phyloP scores from a whole-genome alignment of 2,888 invertebrate genomes.

The Rotaria socialis region DNA sequence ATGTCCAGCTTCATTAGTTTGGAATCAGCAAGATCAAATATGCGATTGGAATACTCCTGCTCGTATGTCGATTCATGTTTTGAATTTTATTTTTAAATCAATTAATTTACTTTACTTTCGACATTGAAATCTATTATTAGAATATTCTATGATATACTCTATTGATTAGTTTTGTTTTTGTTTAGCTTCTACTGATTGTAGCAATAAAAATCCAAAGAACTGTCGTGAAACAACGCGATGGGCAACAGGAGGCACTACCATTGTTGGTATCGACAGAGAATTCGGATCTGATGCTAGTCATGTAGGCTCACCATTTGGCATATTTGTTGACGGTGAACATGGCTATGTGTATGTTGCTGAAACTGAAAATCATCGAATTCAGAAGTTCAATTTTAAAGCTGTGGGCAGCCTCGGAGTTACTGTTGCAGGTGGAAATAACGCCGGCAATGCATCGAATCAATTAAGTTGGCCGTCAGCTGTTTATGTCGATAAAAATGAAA shows the following conservation, averaged over 20 bases:
- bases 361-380: background rate
- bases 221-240: background rate
- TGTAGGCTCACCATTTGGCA: background rate
- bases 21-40: background rate
- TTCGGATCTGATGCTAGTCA: background rate
- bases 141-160: too few species aligned
- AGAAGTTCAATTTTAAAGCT: background rate
- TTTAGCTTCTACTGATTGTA: too few species aligned
- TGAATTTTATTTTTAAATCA: background rate
- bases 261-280: background rate
- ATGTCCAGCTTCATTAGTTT: background rate
- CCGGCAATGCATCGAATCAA: background rate
- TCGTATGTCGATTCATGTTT: background rate
- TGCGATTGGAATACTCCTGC: background rate
- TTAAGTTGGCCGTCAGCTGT: background rate
- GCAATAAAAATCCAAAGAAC: background rate
- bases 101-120: background rate
- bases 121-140: too few species aligned
- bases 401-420: background rate
- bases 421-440: background rate
- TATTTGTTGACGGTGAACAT: conserved; percentile 9
- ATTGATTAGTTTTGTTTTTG: too few species aligned
- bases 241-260: background rate
- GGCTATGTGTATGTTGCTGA: background rate
- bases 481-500: conserved; percentile 1